Base-by-base conservation (phyloP, 2,888 invertebrate species). In the Melanchra persicariae region DNA sequence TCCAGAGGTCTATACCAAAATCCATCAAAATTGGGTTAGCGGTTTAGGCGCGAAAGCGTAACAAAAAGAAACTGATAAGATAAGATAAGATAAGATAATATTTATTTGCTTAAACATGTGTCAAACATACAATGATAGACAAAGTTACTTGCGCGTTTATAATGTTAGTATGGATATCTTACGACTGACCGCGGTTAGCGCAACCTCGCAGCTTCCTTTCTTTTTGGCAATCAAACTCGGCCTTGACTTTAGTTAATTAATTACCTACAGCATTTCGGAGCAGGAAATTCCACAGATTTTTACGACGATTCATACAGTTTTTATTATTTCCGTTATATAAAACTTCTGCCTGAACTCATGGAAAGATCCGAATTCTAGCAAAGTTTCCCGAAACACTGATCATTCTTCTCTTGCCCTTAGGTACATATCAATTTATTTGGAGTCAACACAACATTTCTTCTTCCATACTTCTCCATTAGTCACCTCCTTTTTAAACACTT, bases 261-360 rank as follows among this genome's bases (percentile, higher is more conserved):
- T 57, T 67, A 43, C 30, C 9, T n/a, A n/a, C 9, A 72, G 2
- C 19, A 52, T 26, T 49, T 12, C 3, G 12, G 30, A 60, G 22
- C 54, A 73, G 49, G 30, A 57, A 73, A 63, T 24, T 47, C 7
- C 24, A 49, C 22, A 6, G 26, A 43, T 34, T 74, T 58, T 55
- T n/a, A 43, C 43, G 24, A 51, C 8, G 10, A 58, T 43, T 17
- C 12, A 17, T 15, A 30, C 22, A 19, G 26, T 54, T 52, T 71
- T 43, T 15, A 34, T 55, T 64, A 37, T 49, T 57, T 26, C 34
- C 34, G 43, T 34, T 47, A 40, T 43, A 40, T 40, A 1, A 15
- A 70, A 57, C 15, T 45, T 52, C 70, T 26, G 43, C 2, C 2
- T 51, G 24, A 58, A 72, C 54, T 55, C 26, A 45, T 37, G 7